A percentile compares a stretch with the other conserved stretches of the same genome.
Evolutionary conservation across 2,797 vertebrate species (phyloP).

Genomic region (Halcyon chelicuti): DNA sequence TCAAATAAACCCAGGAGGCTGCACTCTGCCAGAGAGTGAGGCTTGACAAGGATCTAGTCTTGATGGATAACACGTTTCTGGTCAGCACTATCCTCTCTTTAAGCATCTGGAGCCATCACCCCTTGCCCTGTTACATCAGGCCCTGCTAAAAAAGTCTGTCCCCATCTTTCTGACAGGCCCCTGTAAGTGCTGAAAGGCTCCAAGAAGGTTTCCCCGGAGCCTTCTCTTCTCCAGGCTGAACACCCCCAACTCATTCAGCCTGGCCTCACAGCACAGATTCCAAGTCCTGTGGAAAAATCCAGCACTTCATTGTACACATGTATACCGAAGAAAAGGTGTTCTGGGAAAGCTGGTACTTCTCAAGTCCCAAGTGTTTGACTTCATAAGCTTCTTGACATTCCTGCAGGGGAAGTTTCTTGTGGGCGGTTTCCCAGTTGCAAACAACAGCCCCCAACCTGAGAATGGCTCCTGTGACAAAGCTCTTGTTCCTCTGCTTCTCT

Average conservation of each 20-base stretch:
- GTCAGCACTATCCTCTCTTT: background rate
- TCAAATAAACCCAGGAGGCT: background rate
- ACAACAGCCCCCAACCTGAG: background rate
- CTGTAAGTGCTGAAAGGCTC: background rate
- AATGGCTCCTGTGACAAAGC: background rate
- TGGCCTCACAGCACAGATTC: background rate
- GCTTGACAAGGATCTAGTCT: background rate
- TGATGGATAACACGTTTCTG: background rate
- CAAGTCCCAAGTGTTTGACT: background rate
- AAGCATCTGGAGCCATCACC: background rate
- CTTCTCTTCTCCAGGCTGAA: background rate
- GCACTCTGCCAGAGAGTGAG: background rate
- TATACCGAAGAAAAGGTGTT: background rate
- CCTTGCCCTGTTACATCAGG: background rate
- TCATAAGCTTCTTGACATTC: background rate
- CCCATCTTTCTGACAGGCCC: background rate
- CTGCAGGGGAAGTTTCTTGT: background rate
- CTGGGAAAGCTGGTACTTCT: background rate
- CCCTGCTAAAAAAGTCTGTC: background rate
- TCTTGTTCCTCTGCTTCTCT: background rate
- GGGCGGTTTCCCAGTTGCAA: background rate
- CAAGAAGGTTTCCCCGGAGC: background rate
- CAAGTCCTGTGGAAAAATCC: background rate
- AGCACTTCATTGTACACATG: background rate
- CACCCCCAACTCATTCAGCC: background rate